Conservation (phyloP, 2,797 vertebrate species). For the Neosilurus mollespiculum region DNA sequence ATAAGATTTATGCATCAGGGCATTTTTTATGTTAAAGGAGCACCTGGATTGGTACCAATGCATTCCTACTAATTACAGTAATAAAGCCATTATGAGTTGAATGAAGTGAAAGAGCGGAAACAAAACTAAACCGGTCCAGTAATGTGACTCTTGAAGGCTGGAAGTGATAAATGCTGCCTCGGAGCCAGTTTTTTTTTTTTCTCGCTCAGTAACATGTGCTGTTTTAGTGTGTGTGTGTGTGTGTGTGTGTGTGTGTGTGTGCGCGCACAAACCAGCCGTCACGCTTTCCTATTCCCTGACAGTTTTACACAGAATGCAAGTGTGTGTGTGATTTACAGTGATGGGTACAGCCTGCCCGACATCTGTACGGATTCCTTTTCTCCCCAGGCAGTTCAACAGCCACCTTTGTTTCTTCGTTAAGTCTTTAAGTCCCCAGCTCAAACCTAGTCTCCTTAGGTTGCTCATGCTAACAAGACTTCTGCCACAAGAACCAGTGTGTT, state of each 20-base stretch:
- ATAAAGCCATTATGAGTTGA: background rate
- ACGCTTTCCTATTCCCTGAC: conserved; percentile 40
- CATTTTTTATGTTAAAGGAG: background rate
- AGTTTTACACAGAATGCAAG: conserved; percentile 48
- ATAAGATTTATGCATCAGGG: background rate
- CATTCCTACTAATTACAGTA: background rate
- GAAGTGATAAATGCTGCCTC: conserved; percentile 20
- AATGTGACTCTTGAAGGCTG: conserved; percentile 7
- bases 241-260: conserved; percentile 22
- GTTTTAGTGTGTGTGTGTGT: conserved; percentile 14
- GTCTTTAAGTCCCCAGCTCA: background rate
- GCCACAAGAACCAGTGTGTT: conserved; percentile 18
- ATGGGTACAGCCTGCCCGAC: conserved; percentile 37
- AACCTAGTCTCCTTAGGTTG: conserved; percentile 31
- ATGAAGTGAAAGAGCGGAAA: background rate
- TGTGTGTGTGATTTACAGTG: conserved; percentile 45
- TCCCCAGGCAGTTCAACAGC: conserved; percentile 31
- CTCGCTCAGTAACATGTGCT: conserved; percentile 30
- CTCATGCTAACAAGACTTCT: conserved; percentile 24
- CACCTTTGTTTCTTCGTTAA: conserved; percentile 5
- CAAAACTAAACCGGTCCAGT: background rate
- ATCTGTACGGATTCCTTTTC: conserved; percentile 25
- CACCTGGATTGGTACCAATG: background rate
- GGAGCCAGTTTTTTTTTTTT: background rate
- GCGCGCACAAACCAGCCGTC: conserved; percentile 27